These are phyloP conservation scores for Hemiprocne comata DNA, from an alignment of 2,113 vertebrate genomes.

Conservation along the genomic window DNA sequence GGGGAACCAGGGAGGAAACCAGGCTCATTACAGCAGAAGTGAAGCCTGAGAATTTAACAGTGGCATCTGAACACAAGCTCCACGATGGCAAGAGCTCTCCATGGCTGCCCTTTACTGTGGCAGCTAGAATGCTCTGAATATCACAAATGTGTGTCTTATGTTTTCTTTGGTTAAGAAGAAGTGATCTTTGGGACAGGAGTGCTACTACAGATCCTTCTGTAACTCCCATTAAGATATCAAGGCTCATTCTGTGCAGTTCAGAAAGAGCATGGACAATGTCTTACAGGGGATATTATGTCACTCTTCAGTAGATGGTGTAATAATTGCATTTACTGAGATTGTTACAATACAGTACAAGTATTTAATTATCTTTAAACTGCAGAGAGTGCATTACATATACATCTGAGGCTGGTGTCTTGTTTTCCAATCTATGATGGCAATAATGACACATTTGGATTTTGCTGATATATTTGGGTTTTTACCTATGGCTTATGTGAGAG, in stretches of 20 bases:
- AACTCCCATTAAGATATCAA: conserved; percentile 14
- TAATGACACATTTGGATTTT: background rate
- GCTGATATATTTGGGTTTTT: background rate
- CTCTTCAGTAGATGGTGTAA: background rate
- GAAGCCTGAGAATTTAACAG: background rate
- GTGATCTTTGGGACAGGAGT: background rate
- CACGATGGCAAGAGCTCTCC: too few species aligned
- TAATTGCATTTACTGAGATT: background rate
- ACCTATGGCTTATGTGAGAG: background rate
- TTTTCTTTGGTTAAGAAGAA: background rate
- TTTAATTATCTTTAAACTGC: conserved; percentile 18
- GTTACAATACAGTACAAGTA: background rate
- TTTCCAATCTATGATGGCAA: background rate
- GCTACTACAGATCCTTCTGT: background rate
- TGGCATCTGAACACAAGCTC: background rate
- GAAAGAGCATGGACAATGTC: background rate
- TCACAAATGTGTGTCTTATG: background rate
- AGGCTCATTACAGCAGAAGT: background rate
- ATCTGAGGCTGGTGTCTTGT: background rate
- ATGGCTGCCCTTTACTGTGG: too few species aligned
- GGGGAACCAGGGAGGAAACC: background rate
- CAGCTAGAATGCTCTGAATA: background rate
- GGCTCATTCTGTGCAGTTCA: background rate
- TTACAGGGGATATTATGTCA: background rate
- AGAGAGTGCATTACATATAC: background rate